phyloP scores from a whole-genome alignment of 2,113 vertebrate species.

The Paradoxurus hermaphroditus region DNA sequence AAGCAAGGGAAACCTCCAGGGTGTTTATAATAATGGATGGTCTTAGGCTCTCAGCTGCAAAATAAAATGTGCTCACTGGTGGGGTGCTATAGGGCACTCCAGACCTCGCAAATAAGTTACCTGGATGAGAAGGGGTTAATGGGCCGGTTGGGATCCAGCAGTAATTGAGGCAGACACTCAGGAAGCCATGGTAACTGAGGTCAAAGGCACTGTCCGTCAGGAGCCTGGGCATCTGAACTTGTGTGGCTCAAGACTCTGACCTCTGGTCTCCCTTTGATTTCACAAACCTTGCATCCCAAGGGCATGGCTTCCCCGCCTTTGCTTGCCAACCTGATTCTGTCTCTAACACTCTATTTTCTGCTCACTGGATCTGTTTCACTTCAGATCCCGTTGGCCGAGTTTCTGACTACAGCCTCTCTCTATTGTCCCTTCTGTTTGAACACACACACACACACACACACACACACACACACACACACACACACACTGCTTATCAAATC shows the following conservation, averaged over 20 bases:
- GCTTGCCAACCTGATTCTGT: background rate
- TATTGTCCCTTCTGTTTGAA: background rate
- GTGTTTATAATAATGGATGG: background rate
- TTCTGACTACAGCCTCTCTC: background rate
- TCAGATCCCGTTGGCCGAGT: background rate
- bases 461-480: background rate
- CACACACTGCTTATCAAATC: background rate
- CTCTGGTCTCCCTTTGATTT: background rate
- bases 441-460: background rate
- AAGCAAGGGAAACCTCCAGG: background rate
- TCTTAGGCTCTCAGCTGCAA: background rate
- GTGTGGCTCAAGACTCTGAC: background rate
- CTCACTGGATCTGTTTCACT: background rate
- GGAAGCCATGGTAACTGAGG: background rate
- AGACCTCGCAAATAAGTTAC: background rate
- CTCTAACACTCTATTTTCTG: background rate
- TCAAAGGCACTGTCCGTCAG: background rate
- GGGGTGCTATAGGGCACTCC: background rate
- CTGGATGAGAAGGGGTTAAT: background rate
- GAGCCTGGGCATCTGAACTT: background rate
- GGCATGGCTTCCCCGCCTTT: background rate
- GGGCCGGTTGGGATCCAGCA: background rate
- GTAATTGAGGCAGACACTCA: background rate
- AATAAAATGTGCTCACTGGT: background rate
- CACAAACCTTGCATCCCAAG: accelerated